phyloP scores from a whole-genome alignment of 2,888 invertebrate species.

The Protophormia terraenovae region DNA sequence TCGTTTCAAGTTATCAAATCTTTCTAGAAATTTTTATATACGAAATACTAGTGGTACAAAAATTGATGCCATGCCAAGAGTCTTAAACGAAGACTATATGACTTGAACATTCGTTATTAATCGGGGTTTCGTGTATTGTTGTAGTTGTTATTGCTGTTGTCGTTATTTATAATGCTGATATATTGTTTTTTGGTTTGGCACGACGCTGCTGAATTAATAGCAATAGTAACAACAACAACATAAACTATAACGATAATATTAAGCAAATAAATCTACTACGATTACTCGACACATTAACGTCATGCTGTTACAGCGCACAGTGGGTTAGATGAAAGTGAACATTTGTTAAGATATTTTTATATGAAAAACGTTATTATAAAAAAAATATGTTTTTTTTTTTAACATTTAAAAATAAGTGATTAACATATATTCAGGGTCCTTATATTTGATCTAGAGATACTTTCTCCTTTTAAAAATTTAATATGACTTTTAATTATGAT shows the following conservation, averaged over 20 bases:
- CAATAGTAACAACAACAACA: constrained; percentile 25
- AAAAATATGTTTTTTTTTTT: not conserved
- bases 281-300: constrained; percentile 43
- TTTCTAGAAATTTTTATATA: constrained; percentile 43
- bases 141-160: not conserved
- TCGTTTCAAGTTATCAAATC: constrained; percentile 44
- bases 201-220: constrained; percentile 43
- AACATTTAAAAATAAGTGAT: too few relatives aligned
- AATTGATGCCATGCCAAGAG: constrained; percentile 53
- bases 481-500: too few relatives aligned
- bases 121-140: constrained; percentile 33
- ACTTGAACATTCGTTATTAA: constrained; percentile 35
- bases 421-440: too few relatives aligned
- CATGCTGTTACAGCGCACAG: constrained; percentile 49
- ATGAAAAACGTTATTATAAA: not conserved
- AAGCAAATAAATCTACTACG: constrained; percentile 34
- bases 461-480: too few relatives aligned
- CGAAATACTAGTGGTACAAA: too few relatives aligned
- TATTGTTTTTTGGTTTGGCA: constrained; percentile 41
- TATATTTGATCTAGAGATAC: too few relatives aligned
- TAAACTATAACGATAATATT: constrained; percentile 33
- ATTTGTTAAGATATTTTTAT: too few relatives aligned
- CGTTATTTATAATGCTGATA: constrained; percentile 38
- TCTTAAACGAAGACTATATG: constrained; percentile 52
- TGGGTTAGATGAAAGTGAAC: not conserved